Conservation (phyloP, 2,888 invertebrate species). For the Dolomedes plantarius region DNA sequence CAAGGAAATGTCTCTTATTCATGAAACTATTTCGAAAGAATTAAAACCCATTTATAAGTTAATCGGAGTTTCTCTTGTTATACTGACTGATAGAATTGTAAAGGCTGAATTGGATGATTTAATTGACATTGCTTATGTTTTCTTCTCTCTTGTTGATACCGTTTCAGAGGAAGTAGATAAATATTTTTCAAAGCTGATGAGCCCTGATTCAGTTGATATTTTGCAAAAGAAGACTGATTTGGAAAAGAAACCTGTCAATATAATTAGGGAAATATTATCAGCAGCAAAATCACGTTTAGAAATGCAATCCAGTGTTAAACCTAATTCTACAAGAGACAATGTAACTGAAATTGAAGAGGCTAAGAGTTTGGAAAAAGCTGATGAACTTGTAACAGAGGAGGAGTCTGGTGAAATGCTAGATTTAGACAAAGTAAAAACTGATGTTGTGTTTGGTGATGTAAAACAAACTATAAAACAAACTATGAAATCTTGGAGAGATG, state of each 20-base stretch:
- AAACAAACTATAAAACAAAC: neutral
- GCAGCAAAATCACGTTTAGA: neutral
- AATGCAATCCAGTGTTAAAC: neutral
- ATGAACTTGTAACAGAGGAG: neutral
- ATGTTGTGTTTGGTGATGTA: neutral
- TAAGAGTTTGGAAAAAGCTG: too few relatives aligned
- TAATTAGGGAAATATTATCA: constrained; percentile 1
- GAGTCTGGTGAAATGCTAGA: neutral
- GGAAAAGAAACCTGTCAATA: neutral
- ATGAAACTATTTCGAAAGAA: constrained; percentile 17
- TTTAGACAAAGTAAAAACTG: neutral
- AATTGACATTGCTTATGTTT: constrained; percentile 28
- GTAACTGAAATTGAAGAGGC: neutral
- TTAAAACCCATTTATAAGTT: constrained; percentile 23
- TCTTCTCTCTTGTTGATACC: constrained; percentile 8
- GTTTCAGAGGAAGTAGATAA: constrained; percentile 30
- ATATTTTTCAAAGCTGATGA: constrained; percentile 6
- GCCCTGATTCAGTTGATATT: neutral
- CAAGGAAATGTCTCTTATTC: constrained; percentile 27
- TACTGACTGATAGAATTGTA: neutral
- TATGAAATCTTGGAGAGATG: constrained; percentile 14
- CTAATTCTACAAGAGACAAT: neutral
- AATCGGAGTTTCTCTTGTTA: constrained; percentile 1
- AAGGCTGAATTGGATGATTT: constrained; percentile 32
- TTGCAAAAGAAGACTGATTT: neutral